These are phyloP conservation scores for Listrodromus nycthemerus DNA, from an alignment of 2,888 invertebrate genomes.

Conservation along the genomic window DNA sequence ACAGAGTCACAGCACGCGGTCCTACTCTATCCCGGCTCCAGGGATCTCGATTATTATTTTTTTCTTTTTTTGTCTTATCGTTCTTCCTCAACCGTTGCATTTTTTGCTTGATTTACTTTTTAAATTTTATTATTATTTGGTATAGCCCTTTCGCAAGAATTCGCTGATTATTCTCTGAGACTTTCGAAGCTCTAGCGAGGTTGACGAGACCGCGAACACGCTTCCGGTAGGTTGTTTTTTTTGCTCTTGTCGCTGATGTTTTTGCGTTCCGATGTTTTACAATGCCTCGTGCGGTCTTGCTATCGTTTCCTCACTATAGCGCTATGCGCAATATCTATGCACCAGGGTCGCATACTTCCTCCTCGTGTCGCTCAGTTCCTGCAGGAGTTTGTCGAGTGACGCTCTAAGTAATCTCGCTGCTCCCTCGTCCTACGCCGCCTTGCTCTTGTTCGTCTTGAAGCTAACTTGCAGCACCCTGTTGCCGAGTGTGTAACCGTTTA, in stretches of 20 bases:
- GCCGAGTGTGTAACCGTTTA: constrained; percentile 96
- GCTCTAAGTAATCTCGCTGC: constrained; percentile 65
- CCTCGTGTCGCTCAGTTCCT: constrained; percentile 65
- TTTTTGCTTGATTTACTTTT: constrained; percentile 37
- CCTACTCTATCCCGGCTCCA: constrained; percentile 30
- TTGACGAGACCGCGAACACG: constrained; percentile 47
- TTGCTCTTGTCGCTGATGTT: not conserved
- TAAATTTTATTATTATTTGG: constrained; percentile 58
- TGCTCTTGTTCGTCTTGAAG: constrained; percentile 94
- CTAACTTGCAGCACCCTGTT: constrained; percentile 96
- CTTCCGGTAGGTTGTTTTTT: constrained; percentile 20
- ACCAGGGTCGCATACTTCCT: constrained; percentile 59
- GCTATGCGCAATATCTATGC: constrained; percentile 25
- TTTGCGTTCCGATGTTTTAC: not conserved
- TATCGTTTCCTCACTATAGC: not conserved
- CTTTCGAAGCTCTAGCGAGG: constrained; percentile 56
- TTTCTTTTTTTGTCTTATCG: constrained; percentile 23
- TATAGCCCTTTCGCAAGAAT: constrained; percentile 53
- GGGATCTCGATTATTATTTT: constrained; percentile 31
- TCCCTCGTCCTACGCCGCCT: constrained; percentile 88
- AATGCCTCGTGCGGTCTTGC: not conserved
- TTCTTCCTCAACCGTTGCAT: not conserved
- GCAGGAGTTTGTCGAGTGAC: constrained; percentile 57
- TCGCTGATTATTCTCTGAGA: constrained; percentile 52
- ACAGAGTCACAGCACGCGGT: constrained; percentile 69